These are phyloP conservation scores for Helicoverpa assulta DNA, from an alignment of 2,888 invertebrate species.

Conservation along the genomic window DNA sequence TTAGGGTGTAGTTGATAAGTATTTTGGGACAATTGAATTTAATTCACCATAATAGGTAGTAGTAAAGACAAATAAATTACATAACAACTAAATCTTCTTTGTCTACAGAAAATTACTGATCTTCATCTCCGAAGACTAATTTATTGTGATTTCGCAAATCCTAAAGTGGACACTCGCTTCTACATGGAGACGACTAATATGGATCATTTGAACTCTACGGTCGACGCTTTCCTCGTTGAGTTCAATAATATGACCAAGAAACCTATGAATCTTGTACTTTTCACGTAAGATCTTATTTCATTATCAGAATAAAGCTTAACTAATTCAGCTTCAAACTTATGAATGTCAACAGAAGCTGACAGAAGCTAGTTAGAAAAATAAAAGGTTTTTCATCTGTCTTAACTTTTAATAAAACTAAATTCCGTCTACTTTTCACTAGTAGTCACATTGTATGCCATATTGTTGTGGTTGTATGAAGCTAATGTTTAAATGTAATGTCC, in stretches of 20 bases:
- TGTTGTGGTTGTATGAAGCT: too few species aligned
- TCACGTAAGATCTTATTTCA: slow-evolving; percentile 89
- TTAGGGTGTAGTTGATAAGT: neutral
- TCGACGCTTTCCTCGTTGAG: slow-evolving; percentile 96
- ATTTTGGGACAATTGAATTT: too few species aligned
- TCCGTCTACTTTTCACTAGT: too few species aligned
- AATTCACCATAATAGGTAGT: too few species aligned
- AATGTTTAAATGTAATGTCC: too few species aligned
- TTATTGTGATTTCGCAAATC: slow-evolving; percentile 98
- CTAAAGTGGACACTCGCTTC: slow-evolving; percentile 96
- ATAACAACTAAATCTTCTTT: slow-evolving; percentile 46
- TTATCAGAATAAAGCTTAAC: neutral
- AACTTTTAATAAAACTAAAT: too few species aligned
- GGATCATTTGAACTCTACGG: slow-evolving; percentile 94
- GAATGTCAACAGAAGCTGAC: too few species aligned
- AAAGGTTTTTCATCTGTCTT: too few species aligned
- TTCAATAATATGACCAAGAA: slow-evolving; percentile 99
- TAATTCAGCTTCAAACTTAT: too few species aligned
- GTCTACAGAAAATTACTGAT: slow-evolving; percentile 92
- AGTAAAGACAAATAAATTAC: neutral
- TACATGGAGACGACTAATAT: slow-evolving; percentile 97
- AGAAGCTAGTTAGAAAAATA: too few species aligned
- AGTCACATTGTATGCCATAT: too few species aligned
- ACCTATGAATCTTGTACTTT: slow-evolving; percentile 98
- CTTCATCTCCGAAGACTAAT: slow-evolving; percentile 95